These are phyloP conservation scores for Gymnoscopelus microlampas DNA, from an alignment of 2,797 vertebrate species.

Conservation along the genomic window DNA sequence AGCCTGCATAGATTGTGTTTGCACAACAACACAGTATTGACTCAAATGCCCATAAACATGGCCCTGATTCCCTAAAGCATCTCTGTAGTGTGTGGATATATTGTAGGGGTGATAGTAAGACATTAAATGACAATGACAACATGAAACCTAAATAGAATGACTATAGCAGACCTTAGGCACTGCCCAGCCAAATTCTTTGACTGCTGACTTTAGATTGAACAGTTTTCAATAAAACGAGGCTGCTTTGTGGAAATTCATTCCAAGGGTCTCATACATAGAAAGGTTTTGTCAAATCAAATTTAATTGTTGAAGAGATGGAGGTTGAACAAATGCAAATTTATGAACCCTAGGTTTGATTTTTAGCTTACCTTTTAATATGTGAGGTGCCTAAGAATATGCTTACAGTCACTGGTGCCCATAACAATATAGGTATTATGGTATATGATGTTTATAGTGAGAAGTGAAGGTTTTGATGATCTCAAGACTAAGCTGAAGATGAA, in stretches of 20 bases:
- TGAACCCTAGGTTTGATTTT: neutral
- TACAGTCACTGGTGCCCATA: no score
- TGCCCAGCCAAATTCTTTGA: neutral
- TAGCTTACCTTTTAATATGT: neutral
- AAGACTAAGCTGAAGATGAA: neutral
- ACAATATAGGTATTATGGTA: no score
- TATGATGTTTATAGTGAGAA: slow-evolving; percentile 9
- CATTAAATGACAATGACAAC: neutral
- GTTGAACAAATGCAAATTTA: neutral
- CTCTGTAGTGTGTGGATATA: no score
- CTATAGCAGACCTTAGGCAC: neutral
- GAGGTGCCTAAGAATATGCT: no score
- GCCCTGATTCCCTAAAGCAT: slow-evolving; percentile 25
- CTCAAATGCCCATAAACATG: slow-evolving; percentile 23
- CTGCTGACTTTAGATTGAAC: neutral
- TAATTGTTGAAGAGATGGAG: neutral
- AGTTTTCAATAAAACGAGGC: neutral
- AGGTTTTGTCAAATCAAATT: neutral
- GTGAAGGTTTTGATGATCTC: neutral
- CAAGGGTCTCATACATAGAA: neutral
- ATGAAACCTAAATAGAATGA: neutral
- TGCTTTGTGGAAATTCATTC: neutral
- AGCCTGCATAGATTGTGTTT: slow-evolving; percentile 46
- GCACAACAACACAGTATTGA: slow-evolving; percentile 45
- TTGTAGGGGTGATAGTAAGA: neutral